A percentile compares a stretch with the other conserved stretches of the same genome.
These are phyloP conservation scores for Urocolius indicus DNA, from an alignment of 2,113 vertebrate species.

Conservation along the genomic window DNA sequence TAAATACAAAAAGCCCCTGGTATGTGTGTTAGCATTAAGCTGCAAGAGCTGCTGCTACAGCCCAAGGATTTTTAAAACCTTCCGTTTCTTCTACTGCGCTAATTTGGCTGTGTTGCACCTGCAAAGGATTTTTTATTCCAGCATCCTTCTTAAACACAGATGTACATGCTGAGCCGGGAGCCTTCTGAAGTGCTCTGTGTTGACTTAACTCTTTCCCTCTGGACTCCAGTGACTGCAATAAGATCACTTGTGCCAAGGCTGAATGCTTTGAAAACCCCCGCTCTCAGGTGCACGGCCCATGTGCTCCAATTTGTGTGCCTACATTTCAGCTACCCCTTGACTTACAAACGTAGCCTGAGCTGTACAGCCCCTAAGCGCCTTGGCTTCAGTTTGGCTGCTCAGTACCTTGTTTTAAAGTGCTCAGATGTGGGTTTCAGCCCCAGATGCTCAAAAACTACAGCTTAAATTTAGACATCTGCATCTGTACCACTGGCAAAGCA, in stretches of 20 bases:
- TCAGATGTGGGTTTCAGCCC: slow-evolving; percentile 12
- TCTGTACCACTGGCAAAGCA: slow-evolving; percentile 29
- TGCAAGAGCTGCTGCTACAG: slow-evolving; percentile 18
- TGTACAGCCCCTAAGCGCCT: background rate
- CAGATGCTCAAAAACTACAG: slow-evolving; percentile 44
- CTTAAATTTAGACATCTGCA: slow-evolving; percentile 64
- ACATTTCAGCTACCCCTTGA: background rate
- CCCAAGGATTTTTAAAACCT: slow-evolving; percentile 6
- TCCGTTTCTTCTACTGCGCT: background rate
- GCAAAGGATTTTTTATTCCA: slow-evolving; percentile 61
- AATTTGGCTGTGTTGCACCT: slow-evolving; percentile 51
- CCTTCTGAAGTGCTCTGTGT: slow-evolving; percentile 51
- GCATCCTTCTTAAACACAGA: slow-evolving; percentile 59
- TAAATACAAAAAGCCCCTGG: slow-evolving; percentile 53
- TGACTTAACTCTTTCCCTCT: slow-evolving; percentile 60
- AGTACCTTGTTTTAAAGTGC: slow-evolving; percentile 26
- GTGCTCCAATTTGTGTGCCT: background rate
- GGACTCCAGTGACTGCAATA: background rate
- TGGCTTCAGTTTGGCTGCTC: background rate
- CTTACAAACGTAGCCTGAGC: background rate
- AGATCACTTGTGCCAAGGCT: background rate
- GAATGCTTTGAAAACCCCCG: fast-evolving
- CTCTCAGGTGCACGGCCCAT: background rate
- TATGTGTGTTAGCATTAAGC: slow-evolving; percentile 34
- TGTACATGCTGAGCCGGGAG: slow-evolving; percentile 47